A percentile compares a stretch with the other conserved stretches of the same genome.
phyloP scores from a whole-genome alignment of 2,113 vertebrate genomes.

The Cygnus buccinator region DNA sequence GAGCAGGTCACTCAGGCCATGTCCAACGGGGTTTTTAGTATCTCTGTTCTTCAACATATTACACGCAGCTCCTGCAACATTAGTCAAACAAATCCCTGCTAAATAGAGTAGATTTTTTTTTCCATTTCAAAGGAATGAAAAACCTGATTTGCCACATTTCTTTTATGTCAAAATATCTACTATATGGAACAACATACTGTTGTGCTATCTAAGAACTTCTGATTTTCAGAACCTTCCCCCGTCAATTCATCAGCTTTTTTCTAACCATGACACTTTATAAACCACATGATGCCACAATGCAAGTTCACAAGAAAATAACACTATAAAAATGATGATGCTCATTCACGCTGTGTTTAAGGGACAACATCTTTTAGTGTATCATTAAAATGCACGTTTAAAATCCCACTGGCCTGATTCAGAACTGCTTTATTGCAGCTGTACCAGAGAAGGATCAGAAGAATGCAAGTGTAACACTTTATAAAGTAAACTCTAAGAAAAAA shows the following conservation, averaged over 20 bases:
- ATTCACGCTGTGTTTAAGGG: neutral
- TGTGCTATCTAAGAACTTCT: neutral
- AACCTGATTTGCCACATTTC: neutral
- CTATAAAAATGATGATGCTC: neutral
- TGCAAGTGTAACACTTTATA: neutral
- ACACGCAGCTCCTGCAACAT: neutral
- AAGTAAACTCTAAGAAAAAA: neutral
- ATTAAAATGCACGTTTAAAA: neutral
- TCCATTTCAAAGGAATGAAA: neutral
- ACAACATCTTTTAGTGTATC: neutral
- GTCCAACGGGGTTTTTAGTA: neutral
- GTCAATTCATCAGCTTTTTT: neutral
- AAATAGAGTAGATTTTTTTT: neutral
- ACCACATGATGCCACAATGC: fast-evolving
- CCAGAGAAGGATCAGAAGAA: neutral
- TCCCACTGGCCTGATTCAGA: neutral
- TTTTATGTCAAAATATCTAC: neutral
- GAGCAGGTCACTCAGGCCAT: neutral
- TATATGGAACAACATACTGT: neutral
- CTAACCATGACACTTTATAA: neutral
- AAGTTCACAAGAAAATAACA: neutral
- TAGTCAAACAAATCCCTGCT: neutral
- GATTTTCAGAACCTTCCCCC: neutral
- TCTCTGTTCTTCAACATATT: neutral
- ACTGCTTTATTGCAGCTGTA: neutral